Base-by-base conservation (phyloP, 2,113 vertebrate genomes). In the Hystrix cristata region DNA sequence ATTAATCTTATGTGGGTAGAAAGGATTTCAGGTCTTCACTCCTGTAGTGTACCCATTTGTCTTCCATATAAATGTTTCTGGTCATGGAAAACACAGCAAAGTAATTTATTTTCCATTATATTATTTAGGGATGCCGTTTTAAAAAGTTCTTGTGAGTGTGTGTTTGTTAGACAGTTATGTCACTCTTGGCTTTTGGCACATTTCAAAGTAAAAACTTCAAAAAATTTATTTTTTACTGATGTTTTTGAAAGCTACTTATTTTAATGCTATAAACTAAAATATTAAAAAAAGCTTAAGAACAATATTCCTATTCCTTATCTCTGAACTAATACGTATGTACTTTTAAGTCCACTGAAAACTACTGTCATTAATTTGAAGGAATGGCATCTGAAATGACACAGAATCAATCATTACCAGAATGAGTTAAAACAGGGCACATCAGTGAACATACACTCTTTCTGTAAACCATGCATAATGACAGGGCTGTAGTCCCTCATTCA, bases 201-300 rank as follows among this genome's bases (percentile, higher is more conserved):
- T 87, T 95, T 95, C 64, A 92, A 76, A 96, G 81, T 69, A 94
- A 95, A 51, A 87, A 87, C 6, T 81, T 88, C n/a, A 82, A 96
- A 96, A 74, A 51, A 27, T 82, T 72, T 80, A 94, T 95, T 60
- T 72, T 93, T 94, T 72, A 86, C 3, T 78, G n/a, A 31, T 65
- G 4, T 53, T 97, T 96, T 88, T 51, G 34, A 79, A 23, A 91
- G 4, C 4, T 65, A 82, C n/a, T 34, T 90, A 14, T 62, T 95
- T 87, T 82, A 92, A 86, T 76, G 18, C 25, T 69, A 60, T 51
- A 60, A 74, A 60, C 57, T 69, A 94, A 91, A 87, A 90, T 60
- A 79, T 79, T 79, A 91, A 31, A 93, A 92, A 93, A 72, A 74
- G 16, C 53, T 8, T 95, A 38, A 62, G 57, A 80, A 90, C 55